Percentiles rank a stretch among this genome's conserved stretches.
phyloP scores from a whole-genome alignment of 2,113 vertebrate species.

The Hepsetus odoe region DNA sequence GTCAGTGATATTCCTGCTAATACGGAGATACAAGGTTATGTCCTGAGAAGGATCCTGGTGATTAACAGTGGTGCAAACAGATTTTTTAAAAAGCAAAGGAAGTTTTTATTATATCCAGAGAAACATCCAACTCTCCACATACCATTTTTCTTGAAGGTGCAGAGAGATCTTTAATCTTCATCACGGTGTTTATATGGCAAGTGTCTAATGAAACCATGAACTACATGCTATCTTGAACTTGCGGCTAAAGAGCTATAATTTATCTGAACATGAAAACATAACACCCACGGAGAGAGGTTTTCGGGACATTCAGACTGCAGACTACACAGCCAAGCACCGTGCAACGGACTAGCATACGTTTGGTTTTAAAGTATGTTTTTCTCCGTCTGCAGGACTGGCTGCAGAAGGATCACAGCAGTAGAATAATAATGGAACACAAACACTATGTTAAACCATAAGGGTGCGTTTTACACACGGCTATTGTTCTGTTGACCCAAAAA shows the following conservation, averaged over 20 bases:
- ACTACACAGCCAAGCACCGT: background rate
- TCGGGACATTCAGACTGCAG: background rate
- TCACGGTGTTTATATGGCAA: slow-evolving; percentile 36
- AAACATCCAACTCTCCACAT: slow-evolving; percentile 1
- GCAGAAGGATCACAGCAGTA: background rate
- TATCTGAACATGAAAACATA: slow-evolving; percentile 11
- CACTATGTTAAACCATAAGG: background rate
- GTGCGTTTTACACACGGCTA: background rate
- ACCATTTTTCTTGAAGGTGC: slow-evolving; percentile 5
- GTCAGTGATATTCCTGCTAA: no score
- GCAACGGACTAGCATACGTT: background rate
- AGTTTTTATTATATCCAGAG: slow-evolving; percentile 27
- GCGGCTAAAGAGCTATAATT: slow-evolving; percentile 34
- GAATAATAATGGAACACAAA: background rate
- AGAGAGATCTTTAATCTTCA: slow-evolving; percentile 34
- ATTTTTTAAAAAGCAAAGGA: background rate
- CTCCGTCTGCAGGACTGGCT: background rate
- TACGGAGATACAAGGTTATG: no score
- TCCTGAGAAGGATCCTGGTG: no score
- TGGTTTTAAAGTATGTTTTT: background rate
- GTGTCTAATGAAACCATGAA: slow-evolving; percentile 37
- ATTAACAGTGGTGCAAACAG: no score
- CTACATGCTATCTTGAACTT: slow-evolving; percentile 36
- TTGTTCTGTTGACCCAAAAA: background rate
- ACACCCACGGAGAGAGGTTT: background rate